Base-by-base conservation (phyloP, 2,113 vertebrate genomes). In the Murina feae region DNA sequence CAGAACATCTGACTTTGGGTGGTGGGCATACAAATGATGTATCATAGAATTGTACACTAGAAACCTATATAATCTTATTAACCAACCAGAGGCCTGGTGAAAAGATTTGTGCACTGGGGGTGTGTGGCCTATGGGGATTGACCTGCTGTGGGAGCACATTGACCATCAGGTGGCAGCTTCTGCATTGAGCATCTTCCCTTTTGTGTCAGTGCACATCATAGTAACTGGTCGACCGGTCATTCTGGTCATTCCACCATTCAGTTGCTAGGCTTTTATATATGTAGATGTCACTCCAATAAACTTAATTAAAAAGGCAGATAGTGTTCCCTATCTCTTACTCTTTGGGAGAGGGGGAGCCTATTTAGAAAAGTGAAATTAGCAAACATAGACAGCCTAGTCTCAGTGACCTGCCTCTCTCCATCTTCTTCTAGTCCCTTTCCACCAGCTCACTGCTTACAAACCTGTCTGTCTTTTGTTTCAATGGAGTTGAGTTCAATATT, bases 191-290 rank as follows among this genome's bases (percentile, higher is more conserved):
- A 9, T 58, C 55, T 58, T 9, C 9, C 23, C 21, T n/a, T n/a
- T n/a, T n/a, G n/a, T n/a, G n/a, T 58, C 55, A 58, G 55, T 58
- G 55, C 25, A 9, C 9, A 10, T 25, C 55, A 58, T 25, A 58
- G 55, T 1, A 9, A 58, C 23, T 58, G 23, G 55, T 58, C 23
- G 1, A 58, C 55, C 0, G 3, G 9, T 25, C 3, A 0, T 58
- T 58, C 55, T 58, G 23, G 3, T 58, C 25, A 23, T 58, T 58
- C 55, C 9, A 23, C 55, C 9, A 1, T 10, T 25, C 23, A 4
- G 55, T 58, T 0, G 3, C 23, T 58, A 23, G 55, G 55, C 55
- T 58, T 58, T 58, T 25, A 58, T 58, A 58, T 23, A 55, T 17
- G 23, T 25, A 58, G 55, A 23, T 44, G 25, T 44, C 39, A 44